Base-by-base conservation (phyloP, 2,888 invertebrate species). In the Cecidostiba fungosa region DNA sequence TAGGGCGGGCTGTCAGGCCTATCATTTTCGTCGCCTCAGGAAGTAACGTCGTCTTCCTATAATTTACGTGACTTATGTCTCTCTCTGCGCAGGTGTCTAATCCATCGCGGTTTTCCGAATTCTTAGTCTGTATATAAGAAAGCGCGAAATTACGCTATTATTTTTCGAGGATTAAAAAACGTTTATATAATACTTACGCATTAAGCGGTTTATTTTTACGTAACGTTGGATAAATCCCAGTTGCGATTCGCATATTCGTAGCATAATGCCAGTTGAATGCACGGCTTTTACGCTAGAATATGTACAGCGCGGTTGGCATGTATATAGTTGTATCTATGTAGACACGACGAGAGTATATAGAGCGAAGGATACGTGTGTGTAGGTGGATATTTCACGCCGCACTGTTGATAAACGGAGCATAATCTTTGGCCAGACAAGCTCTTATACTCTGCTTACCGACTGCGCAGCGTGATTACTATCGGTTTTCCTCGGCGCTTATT, bases 381-480 rank as follows among this genome's bases (percentile, higher is more conserved):
- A 39, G 0, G 29, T 47, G 23, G 69, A 62, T 80, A 50, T 23
- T 81, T 74, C 79, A 59, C 54, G 72, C 72, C 84, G 81, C 85
- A 70, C 70, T 54, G 74, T 72, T 54, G 78, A 82, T 87, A 87
- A 87, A 85, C 85, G 72, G 85, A 85, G 87, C 87, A 87, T 87
- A 87, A 87, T 87, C 87, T 85, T 87, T 77, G 70, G 14, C 10
- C 16, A 19, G 19, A 74, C 79, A 85, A 87, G 87, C 76, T 85
- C 82, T 87, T 87, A 87, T 87, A 85, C 84, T 87, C 85, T 84
- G 87, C 85, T 87, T 87, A 87, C 87, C 87, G 85, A 79, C 76
- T 47, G 54, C 66, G 78, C 84, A 77, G 59, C 54, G 4, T n/a
- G 74, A 29, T 79, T 69, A 47, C 39, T 5, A 39, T 39, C 26